phyloP scores from a whole-genome alignment of 1,140 invertebrate genomes.

The Drosophila kepulauana region DNA sequence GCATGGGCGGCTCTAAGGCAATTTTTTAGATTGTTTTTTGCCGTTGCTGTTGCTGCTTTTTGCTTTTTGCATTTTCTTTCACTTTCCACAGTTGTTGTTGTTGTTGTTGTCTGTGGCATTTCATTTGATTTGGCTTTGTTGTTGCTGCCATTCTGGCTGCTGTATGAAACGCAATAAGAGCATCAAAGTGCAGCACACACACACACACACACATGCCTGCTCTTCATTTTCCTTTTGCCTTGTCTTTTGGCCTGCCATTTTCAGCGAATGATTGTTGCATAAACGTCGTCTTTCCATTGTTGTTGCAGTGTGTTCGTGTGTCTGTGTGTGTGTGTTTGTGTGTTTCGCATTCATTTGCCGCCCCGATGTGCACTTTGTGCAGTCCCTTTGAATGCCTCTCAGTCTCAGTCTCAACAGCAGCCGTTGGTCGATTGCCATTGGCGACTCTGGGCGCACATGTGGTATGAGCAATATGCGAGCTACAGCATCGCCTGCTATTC shows the following conservation, averaged over 20 bases:
- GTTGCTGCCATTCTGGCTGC: conserved; percentile 14
- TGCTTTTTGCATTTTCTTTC: neutral
- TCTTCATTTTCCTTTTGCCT: conserved; percentile 61
- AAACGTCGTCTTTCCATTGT: conserved; percentile 80
- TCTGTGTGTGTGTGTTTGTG: conserved; percentile 17
- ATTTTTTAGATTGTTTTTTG: conserved; percentile 55
- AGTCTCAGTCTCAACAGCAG: conserved; percentile 11
- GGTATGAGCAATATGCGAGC: conserved; percentile 39
- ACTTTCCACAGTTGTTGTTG: conserved; percentile 24
- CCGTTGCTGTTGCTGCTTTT: neutral
- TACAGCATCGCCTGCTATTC: neutral
- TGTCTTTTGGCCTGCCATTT: conserved; percentile 59
- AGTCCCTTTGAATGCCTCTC: conserved; percentile 51
- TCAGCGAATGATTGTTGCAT: conserved; percentile 82
- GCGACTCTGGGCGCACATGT: conserved; percentile 52
- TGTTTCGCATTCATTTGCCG: conserved; percentile 41
- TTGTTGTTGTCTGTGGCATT: conserved; percentile 69
- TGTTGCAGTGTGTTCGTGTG: conserved; percentile 51
- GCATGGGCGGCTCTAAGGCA: conserved; percentile 78
- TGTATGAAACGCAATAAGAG: conserved; percentile 73
- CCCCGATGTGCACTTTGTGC: conserved; percentile 68
- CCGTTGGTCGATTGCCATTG: conserved; percentile 68
- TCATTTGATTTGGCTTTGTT: conserved; percentile 77
- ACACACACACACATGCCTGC: conserved; percentile 42
- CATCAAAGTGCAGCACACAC: conserved; percentile 73